Base-by-base conservation (phyloP, 2,888 invertebrate genomes). In the Stenolophus ochropezus region DNA sequence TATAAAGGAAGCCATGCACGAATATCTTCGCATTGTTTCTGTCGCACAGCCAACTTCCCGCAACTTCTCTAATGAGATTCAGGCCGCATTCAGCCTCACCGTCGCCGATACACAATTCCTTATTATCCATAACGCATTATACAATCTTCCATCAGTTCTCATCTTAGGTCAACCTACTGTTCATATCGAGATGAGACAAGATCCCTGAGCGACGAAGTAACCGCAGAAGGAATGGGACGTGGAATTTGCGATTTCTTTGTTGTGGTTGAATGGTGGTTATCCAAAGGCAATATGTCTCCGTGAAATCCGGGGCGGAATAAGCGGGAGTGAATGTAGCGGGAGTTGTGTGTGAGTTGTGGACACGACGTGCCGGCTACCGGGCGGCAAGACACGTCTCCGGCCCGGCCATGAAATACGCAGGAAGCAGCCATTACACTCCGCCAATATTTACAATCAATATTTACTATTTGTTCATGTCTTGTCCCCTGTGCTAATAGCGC, bases 381-480 rank as follows among this genome's bases (percentile, higher is more conserved):
- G 11, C 4, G 61, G 2, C 18, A 53, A 75, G 53, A 51, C 74
- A 74, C 49, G 49, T 73, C 11, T 18, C 21, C 61, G 20, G 14
- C 58, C 61, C n/a, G n/a, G n/a, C n/a, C n/a, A 77, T 77, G 77
- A 77, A 77, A 77, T 69, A 80, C 80, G 47, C 56, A 56, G 80
- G 56, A 80, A 80, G 58, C 84, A 83, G 83, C 84, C 84, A 84
- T 84, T 85, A 84, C 84, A 86, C 81, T 84, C 81, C 84, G 85
- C 86, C 86, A 87, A 88, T 88, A 88, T 87, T 88, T 88, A 87
- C 86, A 85, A 85, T 86, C 86, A 88, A 88, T 88, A 87, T 87
- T 88, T 88, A 87, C 87, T 86, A 87, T 88, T 88, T 87, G 87
- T 87, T 87, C 86, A 85, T 86, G 85, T 87, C 87, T 87, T 87